phyloP scores from a whole-genome alignment of 2,797 vertebrate species.

The Furcifer pardalis region DNA sequence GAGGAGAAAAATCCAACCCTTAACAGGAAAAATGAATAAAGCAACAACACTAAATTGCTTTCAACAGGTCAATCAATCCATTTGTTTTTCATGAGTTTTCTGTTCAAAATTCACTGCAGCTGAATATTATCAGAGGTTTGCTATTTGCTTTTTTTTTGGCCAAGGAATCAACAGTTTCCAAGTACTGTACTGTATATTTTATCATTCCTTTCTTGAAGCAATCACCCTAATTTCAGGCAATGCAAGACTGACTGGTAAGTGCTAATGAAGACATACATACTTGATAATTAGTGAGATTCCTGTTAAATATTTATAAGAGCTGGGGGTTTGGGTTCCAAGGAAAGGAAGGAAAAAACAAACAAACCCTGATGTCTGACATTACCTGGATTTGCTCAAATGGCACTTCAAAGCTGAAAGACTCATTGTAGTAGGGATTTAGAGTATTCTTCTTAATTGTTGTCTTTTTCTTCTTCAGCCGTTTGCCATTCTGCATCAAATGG shows the following conservation, averaged over 20 bases:
- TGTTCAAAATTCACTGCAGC: constrained; percentile 51
- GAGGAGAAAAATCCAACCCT: constrained; percentile 50
- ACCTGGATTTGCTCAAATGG: constrained; percentile 99
- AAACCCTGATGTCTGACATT: constrained; percentile 64
- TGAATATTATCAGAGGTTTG: constrained; percentile 60
- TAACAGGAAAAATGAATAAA: constrained; percentile 34
- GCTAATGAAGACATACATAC: constrained; percentile 62
- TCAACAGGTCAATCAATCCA: constrained; percentile 38
- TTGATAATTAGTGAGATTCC: constrained; percentile 56
- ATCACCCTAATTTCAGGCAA: constrained; percentile 53
- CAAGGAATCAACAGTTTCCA: constrained; percentile 58
- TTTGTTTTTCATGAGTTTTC: constrained; percentile 37
- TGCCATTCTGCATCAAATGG: constrained; percentile 99
- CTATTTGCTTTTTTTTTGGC: constrained; percentile 47
- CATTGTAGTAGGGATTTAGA: constrained; percentile 99
- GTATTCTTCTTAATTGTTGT: constrained; percentile 99
- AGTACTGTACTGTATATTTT: constrained; percentile 53
- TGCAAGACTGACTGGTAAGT: constrained; percentile 48
- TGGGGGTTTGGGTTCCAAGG: constrained; percentile 53
- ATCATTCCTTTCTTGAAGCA: constrained; percentile 61
- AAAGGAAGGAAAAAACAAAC: constrained; percentile 56
- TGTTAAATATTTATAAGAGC: constrained; percentile 61
- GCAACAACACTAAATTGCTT: constrained; percentile 42
- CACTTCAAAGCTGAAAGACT: constrained; percentile 99
- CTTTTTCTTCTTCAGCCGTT: constrained; percentile 99